A percentile compares a stretch with the other conserved stretches of the same genome.
Evolutionary conservation across 2,113 vertebrate species (phyloP).

Genomic region (Tupaia tana): DNA sequence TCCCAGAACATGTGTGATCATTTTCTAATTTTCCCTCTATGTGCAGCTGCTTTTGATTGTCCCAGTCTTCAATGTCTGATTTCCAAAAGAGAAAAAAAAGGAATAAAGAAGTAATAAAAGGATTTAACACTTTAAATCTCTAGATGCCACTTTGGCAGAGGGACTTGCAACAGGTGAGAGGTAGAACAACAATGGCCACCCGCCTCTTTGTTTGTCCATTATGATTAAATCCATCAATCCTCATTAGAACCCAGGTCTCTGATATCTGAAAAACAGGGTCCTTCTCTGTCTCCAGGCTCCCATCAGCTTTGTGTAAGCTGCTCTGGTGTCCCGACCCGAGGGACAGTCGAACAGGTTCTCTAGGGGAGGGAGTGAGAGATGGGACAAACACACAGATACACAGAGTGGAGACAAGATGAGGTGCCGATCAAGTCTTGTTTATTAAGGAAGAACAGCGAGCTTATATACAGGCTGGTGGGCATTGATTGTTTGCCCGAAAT

Average conservation of each 20-base stretch:
- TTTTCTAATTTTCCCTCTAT: neutral
- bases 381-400: too few species aligned
- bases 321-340: too few species aligned
- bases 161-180: fast-evolving
- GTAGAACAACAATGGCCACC: neutral
- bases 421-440: too few species aligned
- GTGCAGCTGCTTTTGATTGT: neutral
- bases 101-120: neutral
- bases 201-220: neutral
- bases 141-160: neutral
- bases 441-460: too few species aligned
- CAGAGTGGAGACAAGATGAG: too few species aligned
- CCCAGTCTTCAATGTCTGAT: neutral
- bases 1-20: neutral
- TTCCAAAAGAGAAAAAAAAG: neutral
- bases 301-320: too few species aligned
- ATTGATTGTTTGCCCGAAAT: too few species aligned
- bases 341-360: too few species aligned
- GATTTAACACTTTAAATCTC: neutral
- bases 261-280: too few species aligned
- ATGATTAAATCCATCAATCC: neutral
- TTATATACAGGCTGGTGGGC: too few species aligned
- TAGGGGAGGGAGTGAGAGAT: too few species aligned
- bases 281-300: neutral
- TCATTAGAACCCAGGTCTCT: neutral